Base-by-base conservation (phyloP, 2,797 vertebrate genomes). In the Orestias chungarensis region DNA sequence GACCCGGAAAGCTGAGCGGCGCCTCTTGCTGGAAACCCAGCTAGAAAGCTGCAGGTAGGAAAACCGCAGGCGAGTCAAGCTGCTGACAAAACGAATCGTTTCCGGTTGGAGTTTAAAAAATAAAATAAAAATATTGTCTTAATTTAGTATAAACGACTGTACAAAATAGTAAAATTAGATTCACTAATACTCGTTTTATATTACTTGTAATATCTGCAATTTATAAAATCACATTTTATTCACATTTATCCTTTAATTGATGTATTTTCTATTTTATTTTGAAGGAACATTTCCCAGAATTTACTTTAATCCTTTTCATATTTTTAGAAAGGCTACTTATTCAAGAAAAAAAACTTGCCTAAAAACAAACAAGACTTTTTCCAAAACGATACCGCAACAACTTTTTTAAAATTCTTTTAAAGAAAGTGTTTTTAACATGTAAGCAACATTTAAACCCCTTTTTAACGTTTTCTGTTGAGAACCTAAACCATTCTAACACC, bases 1-100 rank as follows among this genome's bases (percentile, higher is more conserved):
- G 9, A 20, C 23, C 29, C 57, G 82, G 75, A 20, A 43, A 33
- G 27, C 44, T 64, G 33, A 2, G 31, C 0, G 54, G 54, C 12
- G 61, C 40, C 57, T 25, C 20, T 0, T n/a, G 71, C 54, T 10
- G 64, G 66, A 25, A 66, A 65, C 42, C 42, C 38, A 35, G 54
- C 44, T 15, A 1, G 68, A 54, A 73, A 84, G 88, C 82, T 66
- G 82, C 92, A 93, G 91, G 92, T 92, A 86, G 76, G 86, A 76
- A 42, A 54, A 40, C 5, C 4, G 29, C 9, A 20, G 3, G 3
- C 5, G 43, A 14, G 11, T 61, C 6, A 75, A 79, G 73, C 0
- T 20, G 11, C 64, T 17, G 8, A 6, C 0, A 23, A n/a, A 15
- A 11, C 17, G 0, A 0, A 0, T 0, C 0, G 29, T 31, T 83